A percentile compares a stretch with the other conserved stretches of the same genome.
Evolutionary conservation across 2,113 vertebrate species (phyloP).

Genomic region (Rhinogobius similis): DNA sequence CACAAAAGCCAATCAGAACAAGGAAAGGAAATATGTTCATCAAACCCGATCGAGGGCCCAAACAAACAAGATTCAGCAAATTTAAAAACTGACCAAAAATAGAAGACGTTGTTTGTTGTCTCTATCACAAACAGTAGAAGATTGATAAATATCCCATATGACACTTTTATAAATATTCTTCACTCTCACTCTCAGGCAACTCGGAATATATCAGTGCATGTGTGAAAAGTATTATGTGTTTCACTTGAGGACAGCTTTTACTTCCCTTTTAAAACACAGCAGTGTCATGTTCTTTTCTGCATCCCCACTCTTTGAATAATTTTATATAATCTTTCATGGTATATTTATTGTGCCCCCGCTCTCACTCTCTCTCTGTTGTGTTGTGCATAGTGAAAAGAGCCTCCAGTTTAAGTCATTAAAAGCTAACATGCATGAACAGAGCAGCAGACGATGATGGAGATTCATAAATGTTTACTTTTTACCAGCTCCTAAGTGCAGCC

Average conservation of each 20-base stretch:
- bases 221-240: background rate
- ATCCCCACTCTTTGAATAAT: constrained; percentile 3
- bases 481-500: constrained; percentile 14
- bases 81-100: no score
- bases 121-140: background rate
- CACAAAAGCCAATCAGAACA: background rate
- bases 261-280: constrained; percentile 2
- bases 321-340: constrained; percentile 23
- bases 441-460: constrained; percentile 22
- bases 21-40: no score
- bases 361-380: background rate
- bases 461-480: constrained; percentile 30
- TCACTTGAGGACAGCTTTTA: constrained; percentile 6
- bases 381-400: constrained; percentile 5
- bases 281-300: constrained; percentile 34
- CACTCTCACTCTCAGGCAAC: background rate
- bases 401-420: constrained; percentile 23
- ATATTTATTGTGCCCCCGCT: constrained; percentile 11
- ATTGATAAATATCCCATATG: background rate
- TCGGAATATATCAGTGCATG: background rate
- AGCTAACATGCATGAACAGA: constrained; percentile 37
- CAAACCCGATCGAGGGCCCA: no score
- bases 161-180: background rate
- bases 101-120: no score
- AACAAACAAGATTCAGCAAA: background rate